Evolutionary conservation across 2,888 invertebrate species (phyloP).

Genomic region (Drosophila sordidapex): DNA sequence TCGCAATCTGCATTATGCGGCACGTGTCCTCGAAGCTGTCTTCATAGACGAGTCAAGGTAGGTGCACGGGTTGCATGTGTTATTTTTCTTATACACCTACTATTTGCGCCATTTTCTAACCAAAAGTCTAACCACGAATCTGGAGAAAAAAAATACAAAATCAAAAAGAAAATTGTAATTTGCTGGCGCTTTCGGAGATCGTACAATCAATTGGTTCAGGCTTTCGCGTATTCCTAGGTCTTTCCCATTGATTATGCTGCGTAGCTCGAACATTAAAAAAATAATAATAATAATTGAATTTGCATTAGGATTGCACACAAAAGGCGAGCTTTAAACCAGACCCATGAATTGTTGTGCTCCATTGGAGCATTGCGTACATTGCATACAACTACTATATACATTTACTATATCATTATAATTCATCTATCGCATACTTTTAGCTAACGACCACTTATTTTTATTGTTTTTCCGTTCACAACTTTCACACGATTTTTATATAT

Average conservation of each 20-base stretch:
- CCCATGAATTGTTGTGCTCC: conserved; percentile 29
- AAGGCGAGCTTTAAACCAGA: conserved; percentile 61
- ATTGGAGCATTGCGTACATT: conserved; percentile 22
- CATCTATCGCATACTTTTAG: conserved; percentile 26
- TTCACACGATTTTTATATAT: conserved; percentile 54
- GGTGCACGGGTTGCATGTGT: conserved; percentile 83
- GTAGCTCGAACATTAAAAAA: conserved; percentile 32
- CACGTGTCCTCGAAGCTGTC: conserved; percentile 95
- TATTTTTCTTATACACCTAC: conserved; percentile 6
- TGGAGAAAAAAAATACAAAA: conserved; percentile 15
- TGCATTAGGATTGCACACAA: conserved; percentile 59
- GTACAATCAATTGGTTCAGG: conserved; percentile 69
- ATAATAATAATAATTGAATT: conserved; percentile 29
- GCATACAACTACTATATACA: conserved; percentile 24
- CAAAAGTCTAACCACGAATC: conserved; percentile 43
- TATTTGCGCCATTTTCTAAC: conserved; percentile 32
- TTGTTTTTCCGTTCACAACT: conserved; percentile 42
- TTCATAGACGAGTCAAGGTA: conserved; percentile 98
- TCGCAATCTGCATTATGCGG: conserved; percentile 96
- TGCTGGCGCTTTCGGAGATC: conserved; percentile 60
- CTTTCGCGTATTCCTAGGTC: conserved; percentile 59
- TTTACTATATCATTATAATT: conserved; percentile 27
- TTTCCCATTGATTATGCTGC: conserved; percentile 43
- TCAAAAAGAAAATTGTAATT: conserved; percentile 1
- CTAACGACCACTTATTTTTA: conserved; percentile 37